phyloP scores from a whole-genome alignment of 2,113 vertebrate genomes.

The Leuciscus idus region DNA sequence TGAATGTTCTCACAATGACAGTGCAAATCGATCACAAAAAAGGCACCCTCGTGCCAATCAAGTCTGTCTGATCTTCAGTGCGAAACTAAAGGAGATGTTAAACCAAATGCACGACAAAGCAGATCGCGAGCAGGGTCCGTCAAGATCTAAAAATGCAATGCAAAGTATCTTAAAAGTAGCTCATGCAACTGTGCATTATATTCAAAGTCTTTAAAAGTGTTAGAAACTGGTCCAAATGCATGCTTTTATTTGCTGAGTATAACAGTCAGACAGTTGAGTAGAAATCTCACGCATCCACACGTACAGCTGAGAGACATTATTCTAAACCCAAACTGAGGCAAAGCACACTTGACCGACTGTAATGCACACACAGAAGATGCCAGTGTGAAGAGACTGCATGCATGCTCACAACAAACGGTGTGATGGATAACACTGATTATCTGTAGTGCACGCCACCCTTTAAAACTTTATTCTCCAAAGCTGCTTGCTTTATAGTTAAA shows the following conservation, averaged over 20 bases:
- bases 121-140: too few relatives aligned
- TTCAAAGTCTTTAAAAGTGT: too few relatives aligned
- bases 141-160: too few relatives aligned
- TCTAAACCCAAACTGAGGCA: not conserved
- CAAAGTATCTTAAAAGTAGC: too few relatives aligned
- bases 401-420: not conserved
- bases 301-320: not conserved
- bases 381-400: not conserved
- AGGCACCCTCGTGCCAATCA: not conserved
- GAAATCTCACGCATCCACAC: not conserved
- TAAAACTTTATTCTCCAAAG: not conserved
- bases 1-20: not conserved
- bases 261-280: not conserved
- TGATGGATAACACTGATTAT: not conserved
- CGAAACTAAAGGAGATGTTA: not conserved
- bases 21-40: not conserved
- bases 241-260: too few relatives aligned
- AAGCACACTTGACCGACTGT: not conserved
- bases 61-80: not conserved
- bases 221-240: too few relatives aligned
- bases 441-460: not conserved
- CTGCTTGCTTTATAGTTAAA: not conserved
- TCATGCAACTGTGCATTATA: too few relatives aligned
- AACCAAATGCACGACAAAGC: not conserved
- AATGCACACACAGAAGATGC: not conserved